A percentile compares a stretch with the other conserved stretches of the same genome.
These are phyloP conservation scores for Ardeotis arabs DNA, from an alignment of 2,113 vertebrate species.

Conservation along the genomic window DNA sequence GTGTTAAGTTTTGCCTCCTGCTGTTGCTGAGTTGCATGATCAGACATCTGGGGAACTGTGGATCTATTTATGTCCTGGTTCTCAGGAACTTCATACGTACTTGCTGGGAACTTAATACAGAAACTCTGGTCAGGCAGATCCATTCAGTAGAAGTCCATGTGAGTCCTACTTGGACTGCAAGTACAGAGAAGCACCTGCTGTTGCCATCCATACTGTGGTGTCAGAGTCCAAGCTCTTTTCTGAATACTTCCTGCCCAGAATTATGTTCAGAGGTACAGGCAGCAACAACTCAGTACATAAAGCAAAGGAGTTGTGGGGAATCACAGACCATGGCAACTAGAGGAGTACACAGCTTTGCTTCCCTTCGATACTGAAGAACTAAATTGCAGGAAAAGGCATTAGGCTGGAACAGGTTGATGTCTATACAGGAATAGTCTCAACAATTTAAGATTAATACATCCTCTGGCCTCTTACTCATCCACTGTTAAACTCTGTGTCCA, in stretches of 20 bases:
- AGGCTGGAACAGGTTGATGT: background rate
- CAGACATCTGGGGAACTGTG: background rate
- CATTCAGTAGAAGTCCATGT: background rate
- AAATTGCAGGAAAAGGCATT: background rate
- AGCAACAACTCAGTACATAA: fast-evolving
- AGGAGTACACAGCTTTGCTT: background rate
- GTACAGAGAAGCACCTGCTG: background rate
- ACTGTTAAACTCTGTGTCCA: background rate
- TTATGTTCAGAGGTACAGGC: background rate
- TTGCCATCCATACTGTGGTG: background rate
- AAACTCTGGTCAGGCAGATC: background rate
- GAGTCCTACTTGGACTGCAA: background rate
- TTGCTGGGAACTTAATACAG: background rate
- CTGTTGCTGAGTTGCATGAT: background rate
- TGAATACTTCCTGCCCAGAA: background rate
- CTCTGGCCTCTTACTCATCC: background rate
- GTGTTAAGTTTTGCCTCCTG: background rate
- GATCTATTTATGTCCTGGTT: background rate
- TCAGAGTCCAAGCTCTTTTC: background rate
- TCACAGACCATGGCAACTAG: background rate
- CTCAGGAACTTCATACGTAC: background rate
- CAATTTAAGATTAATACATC: background rate
- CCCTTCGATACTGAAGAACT: background rate
- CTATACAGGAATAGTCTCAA: background rate
- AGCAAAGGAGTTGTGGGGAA: background rate